Base-by-base conservation (phyloP, 2,888 invertebrate genomes). In the Nycteola revayana region DNA sequence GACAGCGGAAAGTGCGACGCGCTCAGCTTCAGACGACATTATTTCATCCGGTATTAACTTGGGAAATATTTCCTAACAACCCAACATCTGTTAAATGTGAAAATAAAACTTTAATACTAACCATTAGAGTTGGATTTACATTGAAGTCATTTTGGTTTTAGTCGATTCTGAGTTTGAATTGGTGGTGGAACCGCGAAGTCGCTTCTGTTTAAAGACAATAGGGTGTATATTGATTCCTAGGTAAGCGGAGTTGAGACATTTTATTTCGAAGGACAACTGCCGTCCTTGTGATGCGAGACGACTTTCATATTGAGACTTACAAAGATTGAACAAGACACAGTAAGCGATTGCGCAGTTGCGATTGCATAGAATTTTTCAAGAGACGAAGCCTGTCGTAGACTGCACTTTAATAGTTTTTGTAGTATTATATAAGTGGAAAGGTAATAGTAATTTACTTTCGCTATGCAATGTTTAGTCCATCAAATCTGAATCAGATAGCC, bases 1-100 rank as follows among this genome's bases (percentile, higher is more conserved):
- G 54, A 65, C 62, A 75, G 62, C 70, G 71, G 73, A 66, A 74
- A 78, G 66, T 64, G 70, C 68, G 72, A 68, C 70, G 68, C 68
- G 73, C 75, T 72, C 70, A 76, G 75, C 66, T 75, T 76, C 72
- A 79, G 75, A 62, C 73, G 68, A 67, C 68, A 75, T 77, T 75
- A 75, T 73, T 74, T 75, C 75, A 73, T 72, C 69, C 72, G 66
- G 70, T 71, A 73, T 67, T 72, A 69, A 67, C 60, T 60, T 56
- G 39, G 46, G 36, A 50, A 63, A 66, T 66, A 69, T 67, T 60
- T 61, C 51, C 47, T 56, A 62, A 63, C 62, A 7, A 41, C 45
- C 52, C 53, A 48, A 42, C 49, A 40, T 48, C 46, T 46, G 47
- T 60, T 52, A 53, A 63, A 69, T 58, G 58, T 44, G 52, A n/a